A percentile compares a stretch with the other conserved stretches of the same genome.
phyloP scores from a whole-genome alignment of 2,888 invertebrate species.

The Drosophila helvetica region DNA sequence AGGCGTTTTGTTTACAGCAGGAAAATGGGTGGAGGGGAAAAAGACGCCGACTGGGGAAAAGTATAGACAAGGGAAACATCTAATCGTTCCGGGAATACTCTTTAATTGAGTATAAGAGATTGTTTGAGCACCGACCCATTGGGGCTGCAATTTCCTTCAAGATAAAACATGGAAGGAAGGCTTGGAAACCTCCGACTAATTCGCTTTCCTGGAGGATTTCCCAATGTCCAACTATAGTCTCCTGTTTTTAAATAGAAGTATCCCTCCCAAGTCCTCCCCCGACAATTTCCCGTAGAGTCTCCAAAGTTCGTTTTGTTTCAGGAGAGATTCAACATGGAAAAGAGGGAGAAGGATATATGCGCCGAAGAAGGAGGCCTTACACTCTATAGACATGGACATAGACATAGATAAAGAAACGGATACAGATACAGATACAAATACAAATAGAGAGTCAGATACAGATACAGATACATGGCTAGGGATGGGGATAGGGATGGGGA shows the following conservation, averaged over 20 bases:
- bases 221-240: neutral
- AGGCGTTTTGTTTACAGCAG: constrained; percentile 63
- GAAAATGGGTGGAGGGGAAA: constrained; percentile 1
- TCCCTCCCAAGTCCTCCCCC: neutral
- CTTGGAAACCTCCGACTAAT: too few species aligned
- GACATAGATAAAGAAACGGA: constrained; percentile 6
- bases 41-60: constrained; percentile 12
- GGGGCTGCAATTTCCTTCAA: neutral
- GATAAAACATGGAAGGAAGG: neutral
- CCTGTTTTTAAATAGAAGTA: neutral
- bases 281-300: neutral
- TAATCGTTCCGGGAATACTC: constrained; percentile 24
- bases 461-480: too few species aligned
- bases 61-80: neutral
- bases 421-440: neutral
- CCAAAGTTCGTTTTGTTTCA: neutral
- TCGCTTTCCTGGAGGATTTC: too few species aligned
- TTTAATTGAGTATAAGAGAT: neutral
- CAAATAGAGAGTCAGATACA: neutral
- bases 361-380: constrained; percentile 2
- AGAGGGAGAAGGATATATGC: constrained; percentile 2
- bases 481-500: constrained; percentile 10
- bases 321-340: neutral
- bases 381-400: constrained; percentile 9
- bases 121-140: too few species aligned